phyloP scores from a whole-genome alignment of 2,888 invertebrate species.

The Calliphora vomitoria region DNA sequence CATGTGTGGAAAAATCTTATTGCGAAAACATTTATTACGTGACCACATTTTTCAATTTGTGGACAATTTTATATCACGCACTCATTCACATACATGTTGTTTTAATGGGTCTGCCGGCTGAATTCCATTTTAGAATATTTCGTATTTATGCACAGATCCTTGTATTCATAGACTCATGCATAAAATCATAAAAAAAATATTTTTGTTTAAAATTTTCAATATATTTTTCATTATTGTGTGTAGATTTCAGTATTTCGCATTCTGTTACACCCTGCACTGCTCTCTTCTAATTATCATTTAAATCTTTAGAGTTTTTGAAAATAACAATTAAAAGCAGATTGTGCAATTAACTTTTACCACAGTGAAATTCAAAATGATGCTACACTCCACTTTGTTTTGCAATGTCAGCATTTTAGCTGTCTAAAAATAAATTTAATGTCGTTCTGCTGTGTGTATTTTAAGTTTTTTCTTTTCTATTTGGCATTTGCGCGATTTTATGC shows the following conservation, averaged over 20 bases:
- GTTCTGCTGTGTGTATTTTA: slow-evolving; percentile 3
- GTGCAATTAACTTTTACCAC: slow-evolving; percentile 61
- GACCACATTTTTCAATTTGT: slow-evolving; percentile 65
- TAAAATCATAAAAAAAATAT: slow-evolving; percentile 23
- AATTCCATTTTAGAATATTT: background rate
- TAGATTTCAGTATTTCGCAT: slow-evolving; percentile 22
- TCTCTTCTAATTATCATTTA: slow-evolving; percentile 45
- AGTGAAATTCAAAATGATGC: slow-evolving; percentile 21
- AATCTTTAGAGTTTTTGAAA: slow-evolving; percentile 59
- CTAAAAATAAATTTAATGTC: slow-evolving; percentile 26
- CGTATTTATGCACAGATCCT: slow-evolving; percentile 5
- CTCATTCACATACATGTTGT: slow-evolving; percentile 9
- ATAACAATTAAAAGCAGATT: slow-evolving; percentile 67
- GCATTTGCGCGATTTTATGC: slow-evolving; percentile 14
- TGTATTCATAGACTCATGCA: background rate
- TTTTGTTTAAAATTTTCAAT: slow-evolving; percentile 39
- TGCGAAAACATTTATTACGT: slow-evolving; percentile 58
- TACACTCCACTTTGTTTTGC: slow-evolving; percentile 30
- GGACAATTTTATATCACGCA: slow-evolving; percentile 25
- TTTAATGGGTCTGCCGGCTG: slow-evolving; percentile 21
- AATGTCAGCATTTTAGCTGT: slow-evolving; percentile 32
- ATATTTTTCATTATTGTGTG: background rate
- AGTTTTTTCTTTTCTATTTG: background rate
- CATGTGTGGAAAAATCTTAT: slow-evolving; percentile 38
- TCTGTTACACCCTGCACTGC: background rate